Evolutionary conservation across 2,113 vertebrate species (phyloP).

Genomic region (Phalacrocorax carbo): DNA sequence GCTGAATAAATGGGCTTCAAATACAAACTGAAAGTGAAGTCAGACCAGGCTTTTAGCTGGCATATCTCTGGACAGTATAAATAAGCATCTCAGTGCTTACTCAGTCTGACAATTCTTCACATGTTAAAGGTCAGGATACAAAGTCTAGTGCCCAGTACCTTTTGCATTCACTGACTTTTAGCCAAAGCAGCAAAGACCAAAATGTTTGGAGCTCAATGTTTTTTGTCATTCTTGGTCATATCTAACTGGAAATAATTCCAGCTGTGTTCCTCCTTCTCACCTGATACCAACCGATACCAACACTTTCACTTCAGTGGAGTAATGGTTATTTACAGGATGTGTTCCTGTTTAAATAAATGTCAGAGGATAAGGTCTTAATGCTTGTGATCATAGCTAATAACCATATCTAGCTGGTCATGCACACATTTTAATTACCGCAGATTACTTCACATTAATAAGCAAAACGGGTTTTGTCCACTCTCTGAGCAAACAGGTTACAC

Average conservation of each 20-base stretch:
- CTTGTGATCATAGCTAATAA: background rate
- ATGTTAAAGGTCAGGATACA: background rate
- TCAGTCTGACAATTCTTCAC: background rate
- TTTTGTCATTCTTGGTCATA: background rate
- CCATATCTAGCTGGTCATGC: background rate
- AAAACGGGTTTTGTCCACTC: background rate
- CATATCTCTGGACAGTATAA: background rate
- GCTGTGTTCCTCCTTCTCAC: background rate
- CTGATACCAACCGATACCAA: background rate
- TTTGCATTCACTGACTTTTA: background rate
- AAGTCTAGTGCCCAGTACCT: background rate
- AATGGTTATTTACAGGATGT: background rate
- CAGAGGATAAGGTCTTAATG: background rate
- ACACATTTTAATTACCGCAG: background rate
- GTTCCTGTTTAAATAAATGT: background rate
- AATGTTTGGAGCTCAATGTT: fast-evolving
- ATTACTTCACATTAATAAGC: background rate
- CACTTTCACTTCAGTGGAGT: fast-evolving
- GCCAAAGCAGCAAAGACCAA: background rate
- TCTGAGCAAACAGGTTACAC: background rate
- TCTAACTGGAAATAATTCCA: background rate
- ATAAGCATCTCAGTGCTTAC: background rate
- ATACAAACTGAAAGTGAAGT: background rate
- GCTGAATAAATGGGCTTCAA: background rate
- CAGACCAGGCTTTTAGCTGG: background rate